Conservation (phyloP, 2,888 invertebrate species). For the Amblyjoppa fuscipennis region DNA sequence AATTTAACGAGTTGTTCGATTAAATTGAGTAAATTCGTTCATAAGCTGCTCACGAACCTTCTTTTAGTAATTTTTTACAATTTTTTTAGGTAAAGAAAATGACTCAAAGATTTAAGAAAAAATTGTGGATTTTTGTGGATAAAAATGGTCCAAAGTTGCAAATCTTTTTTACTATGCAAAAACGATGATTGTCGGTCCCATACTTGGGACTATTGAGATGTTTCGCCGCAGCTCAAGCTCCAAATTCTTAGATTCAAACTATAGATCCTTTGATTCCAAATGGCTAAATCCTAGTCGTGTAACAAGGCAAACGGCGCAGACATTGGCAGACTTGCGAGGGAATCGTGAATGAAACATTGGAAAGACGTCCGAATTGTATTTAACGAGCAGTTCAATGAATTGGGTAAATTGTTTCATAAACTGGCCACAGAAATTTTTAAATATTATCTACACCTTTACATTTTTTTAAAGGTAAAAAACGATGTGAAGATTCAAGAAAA, state of each 20-base stretch:
- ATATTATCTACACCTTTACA: too few species aligned
- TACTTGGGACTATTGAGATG: not conserved
- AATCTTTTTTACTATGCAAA: not conserved
- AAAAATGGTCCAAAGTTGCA: too few species aligned
- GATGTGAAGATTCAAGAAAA: not conserved
- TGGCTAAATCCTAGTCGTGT: not conserved
- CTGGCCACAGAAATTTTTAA: too few species aligned
- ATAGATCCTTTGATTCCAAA: not conserved
- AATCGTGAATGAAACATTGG: not conserved
- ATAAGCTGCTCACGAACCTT: too few species aligned
- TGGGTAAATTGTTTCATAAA: not conserved
- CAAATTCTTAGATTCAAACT: not conserved
- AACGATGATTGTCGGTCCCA: not conserved
- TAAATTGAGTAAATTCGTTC: not conserved
- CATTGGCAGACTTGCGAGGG: conserved; percentile 6
- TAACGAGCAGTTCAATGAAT: not conserved
- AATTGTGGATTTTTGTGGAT: not conserved
- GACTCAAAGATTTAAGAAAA: not conserved
- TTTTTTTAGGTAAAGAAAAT: too few species aligned
- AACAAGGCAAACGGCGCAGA: not conserved
- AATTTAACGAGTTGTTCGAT: not conserved
- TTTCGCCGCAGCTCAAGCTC: not conserved
- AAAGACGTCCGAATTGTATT: not conserved
- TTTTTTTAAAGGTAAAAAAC: not conserved
- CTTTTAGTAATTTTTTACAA: too few species aligned